Evolutionary conservation across 2,888 invertebrate genomes (phyloP), one percentile per base, ranked within the genome.

Genomic region (Beris morrisii): DNA sequence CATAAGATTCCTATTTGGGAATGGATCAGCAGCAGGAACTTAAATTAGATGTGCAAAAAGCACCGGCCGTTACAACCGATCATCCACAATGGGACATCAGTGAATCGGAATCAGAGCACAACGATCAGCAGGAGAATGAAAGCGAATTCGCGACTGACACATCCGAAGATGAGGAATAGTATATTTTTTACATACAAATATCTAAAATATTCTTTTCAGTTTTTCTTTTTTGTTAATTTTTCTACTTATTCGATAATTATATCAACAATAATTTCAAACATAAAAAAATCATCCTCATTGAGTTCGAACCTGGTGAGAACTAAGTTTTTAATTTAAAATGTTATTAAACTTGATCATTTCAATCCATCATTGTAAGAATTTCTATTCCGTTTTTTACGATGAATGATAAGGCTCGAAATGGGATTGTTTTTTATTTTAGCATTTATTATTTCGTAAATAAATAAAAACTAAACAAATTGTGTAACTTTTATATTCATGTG

Each of bases 71-170:
- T 75, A 92, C 94, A 70, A 90, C 88, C 61, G 91, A 93, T 76
- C 96, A 97, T 83, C 96, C 96, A n/a, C 97, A 97, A 82, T 97
- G 97, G 97, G 95, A 97, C 76, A 91, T 96, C 76, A 92, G 93
- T 71, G 95, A 95, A 76, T 95, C 96, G 57, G 96, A 97, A 77
- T 90, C 91, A 67, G 90, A 91, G 71, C 78, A 80, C 68, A 78
- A 79, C 67, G 86, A 86, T 71, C 83, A 85, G 73, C 84, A 85
- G 72, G 86, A 84, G 76, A 84, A 86, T 77, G 84, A 86, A 74
- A 86, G 86, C 78, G 87, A 87, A 76, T 87, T 85, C 73, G 86
- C 87, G 73, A 87, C 87, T 79, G 87, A 87, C 76, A 84, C 86
- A 77, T 86, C 86, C 72, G 85, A 85, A 54, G 86, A 85, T 72